Conservation (phyloP, 2,888 invertebrate genomes). For the Athalia circularis region DNA sequence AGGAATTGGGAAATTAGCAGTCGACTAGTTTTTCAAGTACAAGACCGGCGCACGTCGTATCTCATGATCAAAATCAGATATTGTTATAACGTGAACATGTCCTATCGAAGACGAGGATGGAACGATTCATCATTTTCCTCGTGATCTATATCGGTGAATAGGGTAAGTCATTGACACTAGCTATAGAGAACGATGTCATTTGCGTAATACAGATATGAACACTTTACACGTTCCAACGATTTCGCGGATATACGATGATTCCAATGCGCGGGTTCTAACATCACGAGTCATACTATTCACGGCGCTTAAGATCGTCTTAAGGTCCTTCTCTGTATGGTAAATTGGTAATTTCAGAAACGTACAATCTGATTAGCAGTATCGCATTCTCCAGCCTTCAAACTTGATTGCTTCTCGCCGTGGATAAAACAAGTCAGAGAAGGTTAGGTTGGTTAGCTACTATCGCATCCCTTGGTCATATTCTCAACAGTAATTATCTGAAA, state of each 20-base stretch:
- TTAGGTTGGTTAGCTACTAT: slow-evolving; percentile 7
- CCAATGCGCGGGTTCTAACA: background rate
- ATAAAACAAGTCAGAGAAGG: background rate
- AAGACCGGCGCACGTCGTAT: slow-evolving; percentile 26
- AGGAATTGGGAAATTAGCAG: slow-evolving; percentile 18
- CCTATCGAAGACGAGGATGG: slow-evolving; percentile 16
- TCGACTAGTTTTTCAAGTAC: slow-evolving; percentile 18
- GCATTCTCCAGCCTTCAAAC: slow-evolving; percentile 14
- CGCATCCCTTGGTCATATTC: slow-evolving; percentile 13
- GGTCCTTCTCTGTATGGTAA: background rate
- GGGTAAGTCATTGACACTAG: background rate
- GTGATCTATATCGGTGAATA: slow-evolving; percentile 20
- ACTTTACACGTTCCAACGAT: background rate
- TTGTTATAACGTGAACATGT: slow-evolving; percentile 3
- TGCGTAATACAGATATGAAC: slow-evolving; percentile 9
- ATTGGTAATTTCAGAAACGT: background rate
- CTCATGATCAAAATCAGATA: slow-evolving; percentile 35
- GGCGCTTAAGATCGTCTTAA: background rate
- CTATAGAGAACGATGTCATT: background rate
- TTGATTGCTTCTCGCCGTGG: background rate
- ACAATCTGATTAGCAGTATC: slow-evolving; percentile 25
- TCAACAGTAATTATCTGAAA: slow-evolving; percentile 27
- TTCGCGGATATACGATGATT: background rate
- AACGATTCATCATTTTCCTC: slow-evolving; percentile 20
- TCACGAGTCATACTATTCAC: slow-evolving; percentile 10